These are phyloP conservation scores for Burhinus bistriatus DNA, from an alignment of 2,113 vertebrate genomes.

Conservation along the genomic window DNA sequence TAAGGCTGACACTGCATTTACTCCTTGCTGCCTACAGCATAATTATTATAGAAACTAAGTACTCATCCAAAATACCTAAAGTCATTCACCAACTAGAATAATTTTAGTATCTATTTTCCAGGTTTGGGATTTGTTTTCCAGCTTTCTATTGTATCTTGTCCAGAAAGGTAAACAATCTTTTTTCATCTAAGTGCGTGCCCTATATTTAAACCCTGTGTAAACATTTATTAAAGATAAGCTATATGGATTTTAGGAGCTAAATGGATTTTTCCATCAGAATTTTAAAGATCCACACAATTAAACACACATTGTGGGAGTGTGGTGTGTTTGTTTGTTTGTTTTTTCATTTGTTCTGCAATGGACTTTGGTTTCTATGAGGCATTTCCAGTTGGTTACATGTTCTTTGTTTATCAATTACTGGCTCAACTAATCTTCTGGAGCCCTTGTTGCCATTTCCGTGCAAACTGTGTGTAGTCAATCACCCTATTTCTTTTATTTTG, in stretches of 20 bases:
- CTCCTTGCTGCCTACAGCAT: not conserved
- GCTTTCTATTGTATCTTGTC: not conserved
- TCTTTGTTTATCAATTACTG: not conserved
- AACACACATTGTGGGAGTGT: not conserved
- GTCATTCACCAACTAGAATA: not conserved
- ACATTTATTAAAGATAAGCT: not conserved
- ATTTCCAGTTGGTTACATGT: not conserved
- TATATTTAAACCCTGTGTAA: not conserved
- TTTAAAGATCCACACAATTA: slow-evolving; percentile 1
- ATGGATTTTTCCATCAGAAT: not conserved
- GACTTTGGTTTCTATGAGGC: not conserved
- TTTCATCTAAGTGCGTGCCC: not conserved
- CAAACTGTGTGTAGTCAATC: not conserved
- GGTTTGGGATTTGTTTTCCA: not conserved
- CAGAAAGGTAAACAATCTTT: not conserved
- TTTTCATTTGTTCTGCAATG: not conserved
- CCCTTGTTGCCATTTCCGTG: not conserved
- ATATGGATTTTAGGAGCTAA: not conserved
- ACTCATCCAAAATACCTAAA: not conserved
- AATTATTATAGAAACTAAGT: not conserved
- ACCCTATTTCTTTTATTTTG: not conserved
- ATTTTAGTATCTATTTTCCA: not conserved
- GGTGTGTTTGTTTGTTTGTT: not conserved
- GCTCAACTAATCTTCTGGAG: not conserved
- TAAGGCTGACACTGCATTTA: not conserved